These are phyloP conservation scores for Hylaea fasciaria DNA, from an alignment of 2,888 invertebrate genomes.

Conservation along the genomic window DNA sequence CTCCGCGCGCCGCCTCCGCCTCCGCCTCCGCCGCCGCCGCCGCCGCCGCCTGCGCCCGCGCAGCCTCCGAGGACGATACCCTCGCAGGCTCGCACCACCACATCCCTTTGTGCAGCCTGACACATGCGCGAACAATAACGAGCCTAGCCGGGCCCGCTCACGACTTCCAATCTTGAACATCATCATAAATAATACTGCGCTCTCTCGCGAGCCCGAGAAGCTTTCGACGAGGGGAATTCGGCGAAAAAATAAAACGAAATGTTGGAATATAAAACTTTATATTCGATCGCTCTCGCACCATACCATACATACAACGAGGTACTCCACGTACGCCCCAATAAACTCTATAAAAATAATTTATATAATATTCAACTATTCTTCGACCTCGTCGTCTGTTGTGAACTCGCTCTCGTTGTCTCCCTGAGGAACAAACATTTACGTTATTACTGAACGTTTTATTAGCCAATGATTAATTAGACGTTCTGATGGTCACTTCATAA, in stretches of 20 bases:
- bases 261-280: slow-evolving; percentile 78
- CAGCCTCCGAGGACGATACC: slow-evolving; percentile 74
- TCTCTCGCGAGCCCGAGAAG: not conserved
- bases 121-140: slow-evolving; percentile 36
- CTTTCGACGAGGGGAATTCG: slow-evolving; percentile 4
- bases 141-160: slow-evolving; percentile 37
- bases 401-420: slow-evolving; percentile 87
- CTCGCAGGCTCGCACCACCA: slow-evolving; percentile 64
- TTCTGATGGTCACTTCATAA: not conserved
- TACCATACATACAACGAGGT: slow-evolving; percentile 57
- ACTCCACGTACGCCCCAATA: slow-evolving; percentile 70
- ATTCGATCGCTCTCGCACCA: slow-evolving; percentile 74
- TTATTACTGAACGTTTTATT: not conserved
- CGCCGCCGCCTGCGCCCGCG: slow-evolving; percentile 30
- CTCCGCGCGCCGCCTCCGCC: slow-evolving; percentile 32
- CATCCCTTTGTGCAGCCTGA: slow-evolving; percentile 50
- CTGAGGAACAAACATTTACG: slow-evolving; percentile 54
- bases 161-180: slow-evolving; percentile 28
- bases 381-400: slow-evolving; percentile 87
- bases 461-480: not conserved
- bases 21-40: slow-evolving; percentile 27
- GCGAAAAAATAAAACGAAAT: slow-evolving; percentile 49
- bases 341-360: slow-evolving; percentile 84
- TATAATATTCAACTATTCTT: slow-evolving; percentile 72
- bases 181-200: slow-evolving; percentile 16